phyloP scores from a whole-genome alignment of 1,140 invertebrate genomes.

The Tetragnatha versicolor region DNA sequence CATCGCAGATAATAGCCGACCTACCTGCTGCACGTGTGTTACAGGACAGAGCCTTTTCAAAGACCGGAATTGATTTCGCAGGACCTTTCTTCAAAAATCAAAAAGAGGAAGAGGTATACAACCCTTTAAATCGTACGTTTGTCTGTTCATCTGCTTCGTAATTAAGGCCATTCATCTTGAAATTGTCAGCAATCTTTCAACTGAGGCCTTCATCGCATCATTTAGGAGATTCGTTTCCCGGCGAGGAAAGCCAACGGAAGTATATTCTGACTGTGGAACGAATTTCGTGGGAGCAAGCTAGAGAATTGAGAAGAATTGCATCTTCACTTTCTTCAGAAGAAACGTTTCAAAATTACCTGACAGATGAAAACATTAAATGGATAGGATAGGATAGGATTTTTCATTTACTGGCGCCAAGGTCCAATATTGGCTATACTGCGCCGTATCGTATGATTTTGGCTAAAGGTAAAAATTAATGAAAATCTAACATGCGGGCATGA shows the following conservation, averaged over 20 bases:
- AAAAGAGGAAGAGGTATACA: slow-evolving; percentile 55
- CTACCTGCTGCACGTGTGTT: neutral
- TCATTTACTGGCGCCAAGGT: no score
- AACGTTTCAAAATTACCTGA: no score
- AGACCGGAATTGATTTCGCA: slow-evolving; percentile 63
- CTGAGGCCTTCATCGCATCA: slow-evolving; percentile 63
- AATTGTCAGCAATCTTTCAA: slow-evolving; percentile 62
- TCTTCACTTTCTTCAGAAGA: no score
- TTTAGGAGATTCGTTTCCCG: slow-evolving; percentile 63
- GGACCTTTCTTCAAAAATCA: slow-evolving; percentile 62
- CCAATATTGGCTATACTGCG: no score
- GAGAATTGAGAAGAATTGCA: no score
- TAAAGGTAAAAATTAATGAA: no score
- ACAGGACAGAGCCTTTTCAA: slow-evolving; percentile 58
- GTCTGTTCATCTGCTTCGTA: slow-evolving; percentile 61
- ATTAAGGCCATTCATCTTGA: slow-evolving; percentile 65
- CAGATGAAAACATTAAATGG: slow-evolving; percentile 57
- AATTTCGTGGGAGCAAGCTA: slow-evolving; percentile 46
- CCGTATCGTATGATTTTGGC: no score
- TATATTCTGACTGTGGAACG: slow-evolving; percentile 3
- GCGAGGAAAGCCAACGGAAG: slow-evolving; percentile 53
- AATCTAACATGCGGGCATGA: no score
- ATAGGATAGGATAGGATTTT: no score
- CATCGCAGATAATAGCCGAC: slow-evolving; percentile 6
- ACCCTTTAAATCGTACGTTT: slow-evolving; percentile 63